Percentiles rank a stretch among this genome's conserved stretches.
These are phyloP conservation scores for Montipora capricornis DNA, from an alignment of 64 coral and sea anemone genomes.

Conservation along the genomic window DNA sequence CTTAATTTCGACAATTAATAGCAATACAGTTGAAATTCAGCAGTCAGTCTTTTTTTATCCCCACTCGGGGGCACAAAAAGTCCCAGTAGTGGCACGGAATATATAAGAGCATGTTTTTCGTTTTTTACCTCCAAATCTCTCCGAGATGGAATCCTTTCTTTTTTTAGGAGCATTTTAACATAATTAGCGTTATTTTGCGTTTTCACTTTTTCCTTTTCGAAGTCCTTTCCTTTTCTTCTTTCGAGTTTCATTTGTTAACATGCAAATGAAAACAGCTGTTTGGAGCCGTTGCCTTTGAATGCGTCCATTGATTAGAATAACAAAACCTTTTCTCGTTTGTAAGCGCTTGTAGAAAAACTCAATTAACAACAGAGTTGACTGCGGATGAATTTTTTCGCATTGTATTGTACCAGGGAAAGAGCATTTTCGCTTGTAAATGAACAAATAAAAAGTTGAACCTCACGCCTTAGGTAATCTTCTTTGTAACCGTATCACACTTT, in stretches of 20 bases:
- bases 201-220: slow-evolving; percentile 3
- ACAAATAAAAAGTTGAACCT: background rate
- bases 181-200: slow-evolving; percentile 9
- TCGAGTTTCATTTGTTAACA: slow-evolving; percentile 84
- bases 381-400: slow-evolving; percentile 26
- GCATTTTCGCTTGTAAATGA: background rate
- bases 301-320: slow-evolving; percentile 78
- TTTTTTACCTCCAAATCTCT: background rate
- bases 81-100: background rate
- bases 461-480: background rate
- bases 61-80: background rate
- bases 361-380: slow-evolving; percentile 15
- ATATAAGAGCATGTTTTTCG: background rate
- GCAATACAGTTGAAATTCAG: background rate
- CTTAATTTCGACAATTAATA: slow-evolving; percentile 37
- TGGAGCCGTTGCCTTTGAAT: slow-evolving; percentile 45
- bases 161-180: background rate
- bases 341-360: slow-evolving; percentile 63
- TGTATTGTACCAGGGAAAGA: slow-evolving; percentile 21
- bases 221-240: slow-evolving; percentile 20
- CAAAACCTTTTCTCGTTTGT: slow-evolving; percentile 70
- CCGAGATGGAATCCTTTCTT: background rate
- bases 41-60: background rate
- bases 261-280: slow-evolving; percentile 88
- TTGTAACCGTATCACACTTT: background rate